Conservation (phyloP, 1,140 invertebrate species). For the Aphaenogaster ashmeadi region DNA sequence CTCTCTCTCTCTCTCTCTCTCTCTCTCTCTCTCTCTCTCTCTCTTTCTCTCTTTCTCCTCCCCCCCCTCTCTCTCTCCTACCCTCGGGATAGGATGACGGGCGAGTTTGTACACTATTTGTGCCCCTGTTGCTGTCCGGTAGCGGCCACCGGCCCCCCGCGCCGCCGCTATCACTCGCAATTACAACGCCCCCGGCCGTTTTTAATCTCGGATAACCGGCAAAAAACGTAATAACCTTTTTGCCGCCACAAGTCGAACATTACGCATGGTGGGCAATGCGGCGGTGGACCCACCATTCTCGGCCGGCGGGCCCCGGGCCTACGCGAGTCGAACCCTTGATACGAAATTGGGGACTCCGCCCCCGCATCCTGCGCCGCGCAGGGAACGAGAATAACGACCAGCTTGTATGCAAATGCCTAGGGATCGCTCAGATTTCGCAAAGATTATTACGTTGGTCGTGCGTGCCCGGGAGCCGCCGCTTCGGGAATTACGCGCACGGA, state of each 20-base stretch:
- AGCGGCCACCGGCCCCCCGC: slow-evolving; percentile 60
- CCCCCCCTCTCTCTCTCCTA: neutral
- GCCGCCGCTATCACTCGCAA: slow-evolving; percentile 75
- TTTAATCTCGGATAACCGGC: slow-evolving; percentile 78
- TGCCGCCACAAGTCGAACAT: slow-evolving; percentile 68
- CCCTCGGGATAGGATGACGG: slow-evolving; percentile 38
- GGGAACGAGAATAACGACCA: slow-evolving; percentile 65
- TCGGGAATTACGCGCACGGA: slow-evolving; percentile 52
- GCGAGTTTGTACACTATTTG: slow-evolving; percentile 43
- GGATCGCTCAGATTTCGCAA: slow-evolving; percentile 63
- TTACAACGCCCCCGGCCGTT: slow-evolving; percentile 76
- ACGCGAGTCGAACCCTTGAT: slow-evolving; percentile 33
- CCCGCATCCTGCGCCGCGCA: slow-evolving; percentile 55
- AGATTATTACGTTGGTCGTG: slow-evolving; percentile 66
- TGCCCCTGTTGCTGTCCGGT: slow-evolving; percentile 62
- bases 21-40: slow-evolving; percentile 19
- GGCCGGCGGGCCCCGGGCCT: neutral
- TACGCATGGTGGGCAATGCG: slow-evolving; percentile 50
- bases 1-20: slow-evolving; percentile 24
- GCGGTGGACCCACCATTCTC: neutral
- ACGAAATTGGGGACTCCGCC: slow-evolving; percentile 73
- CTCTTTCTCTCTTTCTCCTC: slow-evolving; percentile 14
- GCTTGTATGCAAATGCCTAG: slow-evolving; percentile 70
- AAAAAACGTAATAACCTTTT: slow-evolving; percentile 81
- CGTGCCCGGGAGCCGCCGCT: slow-evolving; percentile 34